Conservation (phyloP, 2,888 invertebrate species). For the Dorcus parallelipipedus region DNA sequence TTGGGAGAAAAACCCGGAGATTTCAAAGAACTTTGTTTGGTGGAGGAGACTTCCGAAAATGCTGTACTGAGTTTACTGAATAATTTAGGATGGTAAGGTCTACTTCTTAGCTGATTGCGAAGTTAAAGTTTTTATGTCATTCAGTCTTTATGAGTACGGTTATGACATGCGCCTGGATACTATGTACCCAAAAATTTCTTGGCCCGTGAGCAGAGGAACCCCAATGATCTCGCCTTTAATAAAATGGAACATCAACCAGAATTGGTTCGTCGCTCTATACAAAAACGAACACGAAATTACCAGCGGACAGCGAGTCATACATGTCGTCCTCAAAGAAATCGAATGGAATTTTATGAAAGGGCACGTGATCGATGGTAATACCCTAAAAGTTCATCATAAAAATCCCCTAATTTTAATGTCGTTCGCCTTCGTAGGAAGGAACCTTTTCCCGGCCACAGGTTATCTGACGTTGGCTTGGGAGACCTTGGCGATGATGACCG, state of each 20-base stretch:
- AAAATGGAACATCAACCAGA: conserved; percentile 83
- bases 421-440: conserved; percentile 37
- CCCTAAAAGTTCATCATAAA: neutral
- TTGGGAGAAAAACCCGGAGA: neutral
- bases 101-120: neutral
- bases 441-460: conserved; percentile 60
- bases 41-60: neutral
- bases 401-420: neutral
- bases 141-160: conserved; percentile 74
- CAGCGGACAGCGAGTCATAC: conserved; percentile 62
- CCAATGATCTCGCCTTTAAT: conserved; percentile 80
- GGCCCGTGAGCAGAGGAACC: conserved; percentile 83
- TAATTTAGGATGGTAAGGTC: conserved; percentile 7
- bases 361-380: conserved; percentile 79
- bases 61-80: neutral
- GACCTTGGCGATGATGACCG: conserved; percentile 49
- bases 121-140: neutral
- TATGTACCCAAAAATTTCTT: conserved; percentile 71
- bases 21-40: neutral
- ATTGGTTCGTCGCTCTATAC: conserved; percentile 70
- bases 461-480: conserved; percentile 53
- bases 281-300: conserved; percentile 64
- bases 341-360: conserved; percentile 71
- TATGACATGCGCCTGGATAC: conserved; percentile 69
- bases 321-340: conserved; percentile 61